Conservation (phyloP, 2,797 vertebrate species). For the Meda fulgida region DNA sequence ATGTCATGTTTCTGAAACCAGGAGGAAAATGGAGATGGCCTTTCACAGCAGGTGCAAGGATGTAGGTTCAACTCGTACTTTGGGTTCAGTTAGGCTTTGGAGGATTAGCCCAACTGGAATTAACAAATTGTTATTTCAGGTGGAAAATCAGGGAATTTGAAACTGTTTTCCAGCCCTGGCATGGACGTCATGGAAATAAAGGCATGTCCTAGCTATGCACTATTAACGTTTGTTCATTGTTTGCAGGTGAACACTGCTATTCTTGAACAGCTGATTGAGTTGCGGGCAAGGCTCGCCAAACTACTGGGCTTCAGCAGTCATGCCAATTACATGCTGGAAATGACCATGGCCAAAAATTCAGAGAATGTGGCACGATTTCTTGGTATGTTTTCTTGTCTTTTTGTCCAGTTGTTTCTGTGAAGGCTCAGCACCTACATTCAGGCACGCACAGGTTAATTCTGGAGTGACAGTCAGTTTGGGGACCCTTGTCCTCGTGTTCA, state of each 20-base stretch:
- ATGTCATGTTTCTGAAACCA: constrained; percentile 89
- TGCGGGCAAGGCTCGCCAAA: constrained; percentile 85
- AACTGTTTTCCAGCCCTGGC: neutral
- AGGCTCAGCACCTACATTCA: neutral
- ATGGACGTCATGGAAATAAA: neutral
- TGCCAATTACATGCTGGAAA: constrained; percentile 90
- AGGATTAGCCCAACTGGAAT: neutral
- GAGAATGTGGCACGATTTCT: constrained; percentile 75
- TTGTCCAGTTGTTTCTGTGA: neutral
- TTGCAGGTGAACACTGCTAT: constrained; percentile 88
- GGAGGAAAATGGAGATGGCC: constrained; percentile 89
- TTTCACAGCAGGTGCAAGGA: constrained; percentile 95
- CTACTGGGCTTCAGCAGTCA: constrained; percentile 89
- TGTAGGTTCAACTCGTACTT: constrained; percentile 68
- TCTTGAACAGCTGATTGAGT: constrained; percentile 86
- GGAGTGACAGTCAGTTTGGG: neutral
- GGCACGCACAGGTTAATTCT: neutral
- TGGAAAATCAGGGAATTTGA: neutral
- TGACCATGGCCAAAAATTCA: constrained; percentile 90
- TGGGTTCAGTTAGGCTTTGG: neutral
- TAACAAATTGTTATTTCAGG: neutral
- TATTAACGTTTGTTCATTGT: neutral
- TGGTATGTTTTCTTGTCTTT: constrained; percentile 64
- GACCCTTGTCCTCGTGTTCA: neutral
- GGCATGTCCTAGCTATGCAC: neutral